Evolutionary conservation across 2,113 vertebrate species (phyloP), one percentile per base, ranked within the genome.

Genomic region (Uria aalge): DNA sequence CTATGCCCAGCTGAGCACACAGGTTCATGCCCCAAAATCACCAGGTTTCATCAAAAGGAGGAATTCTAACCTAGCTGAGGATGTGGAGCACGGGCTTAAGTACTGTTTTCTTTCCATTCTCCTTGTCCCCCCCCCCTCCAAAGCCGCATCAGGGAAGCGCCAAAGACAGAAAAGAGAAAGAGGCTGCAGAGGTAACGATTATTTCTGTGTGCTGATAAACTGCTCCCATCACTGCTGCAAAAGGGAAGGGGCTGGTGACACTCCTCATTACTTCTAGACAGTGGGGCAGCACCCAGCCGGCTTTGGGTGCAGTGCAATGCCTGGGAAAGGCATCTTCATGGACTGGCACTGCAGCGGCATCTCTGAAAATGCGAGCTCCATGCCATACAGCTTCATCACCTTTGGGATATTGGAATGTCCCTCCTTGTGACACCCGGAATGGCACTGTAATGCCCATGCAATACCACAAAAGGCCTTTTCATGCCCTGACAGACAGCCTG

Each of bases 361-460:
- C 30, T 64, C 73, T 60, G 45, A 40, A 23, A 52, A 20, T 0
- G 8, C 0, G 1, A 64, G 34, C 23, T 45, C 27, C 2, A 22
- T 5, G 12, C 6, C 32, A 5, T 12, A 8, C 16, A 8, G 16
- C 34, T 29, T 20, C 3, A 16, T 10, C 45, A 4, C 21, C 27
- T n/a, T 32, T 3, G 4, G 29, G 27, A 8, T 13, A 3, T 23
- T 2, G 19, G 32, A 5, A 5, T 14, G 22, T 30, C 47, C 38
- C 22, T 24, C 40, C 45, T 9, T 6, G 12, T 2, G 1, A 8
- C 3, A 23, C 1, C 0, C 7, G 1, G 10, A 18, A 9, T 1
- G 6, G 45, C 38, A 29, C 69, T 3, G 3, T 14, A 18, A 15
- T 3, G 15, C 53, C 26, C 22, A 3, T 5, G 10, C 32, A 16